Evolutionary conservation across 1,140 invertebrate species (phyloP).

Genomic region (Eueides isabella): DNA sequence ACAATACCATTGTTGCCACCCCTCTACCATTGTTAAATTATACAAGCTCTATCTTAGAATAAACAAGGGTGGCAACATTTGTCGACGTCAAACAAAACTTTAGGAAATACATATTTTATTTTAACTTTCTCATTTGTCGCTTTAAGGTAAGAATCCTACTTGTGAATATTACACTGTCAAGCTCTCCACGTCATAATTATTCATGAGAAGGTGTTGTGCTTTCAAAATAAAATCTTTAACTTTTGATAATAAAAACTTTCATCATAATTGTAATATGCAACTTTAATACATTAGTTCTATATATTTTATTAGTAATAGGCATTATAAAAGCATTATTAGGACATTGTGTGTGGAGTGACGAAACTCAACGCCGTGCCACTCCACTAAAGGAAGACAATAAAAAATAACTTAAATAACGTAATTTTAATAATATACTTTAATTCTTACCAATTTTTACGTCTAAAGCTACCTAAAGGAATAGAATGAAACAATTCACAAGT

Average conservation of each 20-base stretch:
- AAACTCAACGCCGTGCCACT: background rate
- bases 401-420: background rate
- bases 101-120: constrained; percentile 10
- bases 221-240: background rate
- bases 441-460: too few species aligned
- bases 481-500: background rate
- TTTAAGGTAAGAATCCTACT: background rate
- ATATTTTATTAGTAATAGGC: too few species aligned
- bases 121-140: background rate
- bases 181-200: background rate
- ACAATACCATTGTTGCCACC: background rate
- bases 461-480: background rate
- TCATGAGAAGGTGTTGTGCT: background rate
- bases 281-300: background rate
- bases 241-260: background rate
- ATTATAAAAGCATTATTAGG: too few species aligned
- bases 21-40: constrained; percentile 17
- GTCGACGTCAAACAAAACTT: background rate
- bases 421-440: too few species aligned
- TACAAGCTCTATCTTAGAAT: constrained; percentile 23
- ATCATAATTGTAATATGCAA: background rate
- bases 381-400: too few species aligned
- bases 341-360: background rate
- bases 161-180: background rate
- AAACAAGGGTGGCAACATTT: constrained; percentile 25